These are phyloP conservation scores for Caiman crocodilus DNA, from an alignment of 2,797 vertebrate genomes.

Conservation along the genomic window DNA sequence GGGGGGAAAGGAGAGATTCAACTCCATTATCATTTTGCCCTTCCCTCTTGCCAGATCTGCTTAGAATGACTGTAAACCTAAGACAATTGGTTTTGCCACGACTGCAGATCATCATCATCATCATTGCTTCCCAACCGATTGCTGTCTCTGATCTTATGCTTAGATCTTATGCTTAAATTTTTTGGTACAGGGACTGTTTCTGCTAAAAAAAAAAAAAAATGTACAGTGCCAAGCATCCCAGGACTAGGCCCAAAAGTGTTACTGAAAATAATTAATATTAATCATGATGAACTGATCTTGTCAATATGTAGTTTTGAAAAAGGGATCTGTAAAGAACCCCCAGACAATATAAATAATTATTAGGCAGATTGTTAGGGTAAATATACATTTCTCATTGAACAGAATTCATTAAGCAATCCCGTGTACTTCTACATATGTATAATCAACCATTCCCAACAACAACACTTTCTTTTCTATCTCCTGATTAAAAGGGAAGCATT, in stretches of 20 bases:
- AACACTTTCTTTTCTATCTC: neutral
- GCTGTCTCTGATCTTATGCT: neutral
- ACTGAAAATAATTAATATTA: rapidly evolving
- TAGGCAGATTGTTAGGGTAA: neutral
- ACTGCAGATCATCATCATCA: neutral
- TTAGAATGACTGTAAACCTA: neutral
- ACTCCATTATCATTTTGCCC: too few species aligned
- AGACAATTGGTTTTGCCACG: neutral
- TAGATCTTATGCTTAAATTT: neutral
- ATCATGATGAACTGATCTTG: rapidly evolving
- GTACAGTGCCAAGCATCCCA: rapidly evolving
- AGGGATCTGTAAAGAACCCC: neutral
- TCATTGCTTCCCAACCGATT: neutral
- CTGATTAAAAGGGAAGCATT: conserved; percentile 7
- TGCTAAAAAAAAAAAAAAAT: neutral
- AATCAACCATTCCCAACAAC: neutral
- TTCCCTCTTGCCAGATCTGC: neutral
- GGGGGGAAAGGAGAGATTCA: too few species aligned
- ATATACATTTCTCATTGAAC: neutral
- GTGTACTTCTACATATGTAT: neutral
- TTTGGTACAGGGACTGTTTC: neutral
- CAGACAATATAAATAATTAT: rapidly evolving
- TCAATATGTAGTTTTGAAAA: rapidly evolving
- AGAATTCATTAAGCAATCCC: neutral
- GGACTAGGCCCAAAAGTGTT: too few species aligned